These are phyloP conservation scores for Tipula confusa DNA, from an alignment of 2,888 invertebrate genomes.

Conservation along the genomic window DNA sequence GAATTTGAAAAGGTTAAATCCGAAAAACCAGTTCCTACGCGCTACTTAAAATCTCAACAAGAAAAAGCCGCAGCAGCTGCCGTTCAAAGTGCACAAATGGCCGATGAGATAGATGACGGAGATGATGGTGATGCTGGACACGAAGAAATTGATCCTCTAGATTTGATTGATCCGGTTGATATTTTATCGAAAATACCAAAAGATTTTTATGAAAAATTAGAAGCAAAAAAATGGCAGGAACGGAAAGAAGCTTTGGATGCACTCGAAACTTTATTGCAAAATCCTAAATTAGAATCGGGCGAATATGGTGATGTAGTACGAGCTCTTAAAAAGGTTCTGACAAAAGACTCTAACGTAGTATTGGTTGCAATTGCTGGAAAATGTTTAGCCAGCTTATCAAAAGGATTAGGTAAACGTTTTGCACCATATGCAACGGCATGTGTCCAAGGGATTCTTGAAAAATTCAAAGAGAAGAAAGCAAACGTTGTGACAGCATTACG, in stretches of 20 bases:
- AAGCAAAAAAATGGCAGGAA: slow-evolving; percentile 96
- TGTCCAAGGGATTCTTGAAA: slow-evolving; percentile 77
- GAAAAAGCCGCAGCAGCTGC: slow-evolving; percentile 46
- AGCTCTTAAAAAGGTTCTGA: slow-evolving; percentile 81
- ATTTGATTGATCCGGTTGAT: slow-evolving; percentile 87
- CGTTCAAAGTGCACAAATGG: background rate
- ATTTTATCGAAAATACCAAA: slow-evolving; percentile 88
- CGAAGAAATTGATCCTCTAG: slow-evolving; percentile 78
- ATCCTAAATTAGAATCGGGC: slow-evolving; percentile 82
- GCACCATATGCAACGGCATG: slow-evolving; percentile 75
- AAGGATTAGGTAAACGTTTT: slow-evolving; percentile 83
- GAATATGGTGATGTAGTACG: slow-evolving; percentile 89
- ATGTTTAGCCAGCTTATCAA: slow-evolving; percentile 75
- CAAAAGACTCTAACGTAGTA: slow-evolving; percentile 93
- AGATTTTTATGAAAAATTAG: slow-evolving; percentile 90
- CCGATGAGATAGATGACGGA: slow-evolving; percentile 34
- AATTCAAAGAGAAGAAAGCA: slow-evolving; percentile 95
- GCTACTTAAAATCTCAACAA: slow-evolving; percentile 49
- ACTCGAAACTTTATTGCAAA: slow-evolving; percentile 70
- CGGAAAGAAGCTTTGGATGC: slow-evolving; percentile 87
- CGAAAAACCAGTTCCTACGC: slow-evolving; percentile 46
- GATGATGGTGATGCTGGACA: slow-evolving; percentile 58
- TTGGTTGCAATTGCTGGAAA: slow-evolving; percentile 83
- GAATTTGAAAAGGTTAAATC: slow-evolving; percentile 72
- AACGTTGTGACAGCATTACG: slow-evolving; percentile 81